These are phyloP conservation scores for Trichogramma pretiosum DNA, from an alignment of 1,140 invertebrate genomes.

Conservation along the genomic window DNA sequence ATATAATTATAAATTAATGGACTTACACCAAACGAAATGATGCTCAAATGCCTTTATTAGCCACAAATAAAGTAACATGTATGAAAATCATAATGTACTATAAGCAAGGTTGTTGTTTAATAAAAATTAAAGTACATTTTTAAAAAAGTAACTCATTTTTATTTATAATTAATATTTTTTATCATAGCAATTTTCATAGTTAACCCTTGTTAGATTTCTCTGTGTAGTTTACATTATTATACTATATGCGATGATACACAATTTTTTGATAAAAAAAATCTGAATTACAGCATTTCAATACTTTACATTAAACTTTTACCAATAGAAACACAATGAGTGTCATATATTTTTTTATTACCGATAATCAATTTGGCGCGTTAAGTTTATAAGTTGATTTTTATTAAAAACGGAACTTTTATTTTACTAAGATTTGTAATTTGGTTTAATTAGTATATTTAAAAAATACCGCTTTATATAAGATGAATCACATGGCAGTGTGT, in stretches of 20 bases:
- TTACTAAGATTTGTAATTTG: too few relatives aligned
- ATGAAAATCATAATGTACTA: constrained; percentile 3
- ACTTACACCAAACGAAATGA: too few relatives aligned
- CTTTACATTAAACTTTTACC: background rate
- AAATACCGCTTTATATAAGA: too few relatives aligned
- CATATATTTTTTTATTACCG: too few relatives aligned
- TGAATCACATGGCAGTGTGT: too few relatives aligned
- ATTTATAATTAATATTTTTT: constrained; percentile 24
- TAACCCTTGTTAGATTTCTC: constrained; percentile 23
- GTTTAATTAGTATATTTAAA: too few relatives aligned
- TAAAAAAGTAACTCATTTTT: constrained; percentile 29
- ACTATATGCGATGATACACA: constrained; percentile 21
- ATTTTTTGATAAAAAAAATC: constrained; percentile 15
- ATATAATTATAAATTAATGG: too few relatives aligned
- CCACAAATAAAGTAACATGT: background rate
- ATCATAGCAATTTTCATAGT: constrained; percentile 26
- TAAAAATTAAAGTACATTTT: constrained; percentile 9
- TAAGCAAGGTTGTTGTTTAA: background rate
- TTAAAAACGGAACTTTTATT: too few relatives aligned
- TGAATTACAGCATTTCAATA: background rate
- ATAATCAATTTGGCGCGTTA: too few relatives aligned
- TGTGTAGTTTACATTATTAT: constrained; percentile 18
- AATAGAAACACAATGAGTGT: too few relatives aligned
- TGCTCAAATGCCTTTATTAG: constrained; percentile 3
- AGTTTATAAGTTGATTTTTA: too few relatives aligned